Evolutionary conservation across 1,140 invertebrate genomes (phyloP).

Genomic region (Drosophila teissieri): DNA sequence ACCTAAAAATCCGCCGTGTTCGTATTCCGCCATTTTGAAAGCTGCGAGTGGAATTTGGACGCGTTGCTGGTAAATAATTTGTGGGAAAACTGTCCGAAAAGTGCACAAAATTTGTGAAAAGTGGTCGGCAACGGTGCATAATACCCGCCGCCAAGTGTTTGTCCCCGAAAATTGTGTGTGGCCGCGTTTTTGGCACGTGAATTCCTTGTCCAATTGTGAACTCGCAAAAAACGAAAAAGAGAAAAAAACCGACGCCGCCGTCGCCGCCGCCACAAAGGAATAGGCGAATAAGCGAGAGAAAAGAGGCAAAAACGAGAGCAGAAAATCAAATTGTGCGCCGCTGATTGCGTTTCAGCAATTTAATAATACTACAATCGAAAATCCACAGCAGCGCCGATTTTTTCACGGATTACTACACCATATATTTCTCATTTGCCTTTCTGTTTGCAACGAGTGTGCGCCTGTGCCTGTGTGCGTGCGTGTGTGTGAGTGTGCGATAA

Average conservation of each 20-base stretch:
- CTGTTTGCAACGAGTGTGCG: conserved; percentile 57
- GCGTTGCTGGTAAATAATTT: conserved; percentile 82
- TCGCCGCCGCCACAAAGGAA: conserved; percentile 60
- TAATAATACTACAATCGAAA: conserved; percentile 47
- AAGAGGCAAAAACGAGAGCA: conserved; percentile 50
- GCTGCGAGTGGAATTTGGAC: conserved; percentile 84
- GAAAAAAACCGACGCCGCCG: conserved; percentile 54
- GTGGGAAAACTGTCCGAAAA: conserved; percentile 68
- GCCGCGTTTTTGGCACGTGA: conserved; percentile 70
- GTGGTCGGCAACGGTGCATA: conserved; percentile 38
- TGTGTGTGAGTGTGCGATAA: conserved; percentile 62
- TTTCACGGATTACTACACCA: conserved; percentile 25
- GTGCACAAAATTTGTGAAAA: conserved; percentile 66
- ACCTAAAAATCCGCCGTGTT: conserved; percentile 81
- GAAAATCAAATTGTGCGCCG: conserved; percentile 64
- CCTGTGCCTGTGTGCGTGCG: conserved; percentile 45
- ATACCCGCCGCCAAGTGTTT: conserved; percentile 38
- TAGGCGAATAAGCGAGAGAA: conserved; percentile 57
- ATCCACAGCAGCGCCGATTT: conserved; percentile 17
- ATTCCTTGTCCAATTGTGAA: conserved; percentile 65
- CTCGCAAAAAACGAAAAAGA: conserved; percentile 61
- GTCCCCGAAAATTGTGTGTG: conserved; percentile 62
- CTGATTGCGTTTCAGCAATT: conserved; percentile 49
- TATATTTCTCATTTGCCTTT: conserved; percentile 44
- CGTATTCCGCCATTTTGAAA: conserved; percentile 84